Evolutionary conservation across 2,888 invertebrate genomes (phyloP), one percentile per base, ranked within the genome.

Genomic region (Mythimna impura): DNA sequence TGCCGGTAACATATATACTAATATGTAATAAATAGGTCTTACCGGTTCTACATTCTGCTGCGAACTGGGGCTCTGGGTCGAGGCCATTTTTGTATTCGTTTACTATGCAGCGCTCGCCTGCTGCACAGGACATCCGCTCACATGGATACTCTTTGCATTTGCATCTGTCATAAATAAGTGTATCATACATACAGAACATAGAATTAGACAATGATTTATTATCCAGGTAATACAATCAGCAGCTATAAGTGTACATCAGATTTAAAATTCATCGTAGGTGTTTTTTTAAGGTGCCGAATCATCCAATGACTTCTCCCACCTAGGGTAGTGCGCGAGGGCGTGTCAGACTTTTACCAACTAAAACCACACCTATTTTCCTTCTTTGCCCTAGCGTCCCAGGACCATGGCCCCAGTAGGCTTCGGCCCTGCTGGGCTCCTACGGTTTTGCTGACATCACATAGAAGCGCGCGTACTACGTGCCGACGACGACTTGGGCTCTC

Each of bases 91-190:
- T 90, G 91, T 96, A 96, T 0, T 97, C 92, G 61, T 97, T 97
- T 12, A 98, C 97, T 10, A 97, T 97, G 91, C 99, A 99, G 82
- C 97, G 97, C 71, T 97, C 97, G 25, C 96, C 97, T 14, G 96
- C 96, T 0, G 96, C 96, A 86, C 99, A 99, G 2, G 88, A 80
- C 69, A 96, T 92, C 14, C 91, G 91, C 22, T 95, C 96, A 89
- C 99, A 99, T 0, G 98, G 98, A 93, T 98, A 97, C 54, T 97
- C 86, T 30, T 85, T 76, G 76, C 95, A 95, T 8, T 82, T 86
- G 82, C 95, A 95, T 81, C 95, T 97, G 81, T 36, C 60, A 71
- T 8, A 1, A 62, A 69, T 6, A 50, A 54, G 61, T 10, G 34
- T 4, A 55, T 20, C 3, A 30, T 40, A n/a, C n/a, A n/a, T n/a